Base-by-base conservation (phyloP, 2,888 invertebrate genomes). In the Pristionchus japonicus region DNA sequence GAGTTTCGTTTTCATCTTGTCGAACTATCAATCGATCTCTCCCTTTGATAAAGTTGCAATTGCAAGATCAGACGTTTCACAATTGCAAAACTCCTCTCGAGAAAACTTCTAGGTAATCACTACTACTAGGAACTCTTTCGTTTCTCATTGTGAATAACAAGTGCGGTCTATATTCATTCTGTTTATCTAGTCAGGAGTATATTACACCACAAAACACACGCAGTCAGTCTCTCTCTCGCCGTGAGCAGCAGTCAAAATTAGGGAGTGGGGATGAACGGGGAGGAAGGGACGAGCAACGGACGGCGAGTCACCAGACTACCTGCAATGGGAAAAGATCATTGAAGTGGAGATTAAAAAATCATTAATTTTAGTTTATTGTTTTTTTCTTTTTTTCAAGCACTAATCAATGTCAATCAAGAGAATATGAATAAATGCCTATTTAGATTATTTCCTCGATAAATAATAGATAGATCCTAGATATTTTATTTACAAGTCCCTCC, bases 151-250 rank as follows among this genome's bases (percentile, higher is more conserved):
- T 52, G 52, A 17, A 17, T 23, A 52, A 20, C 52, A 52, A 15
- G 20, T 6, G 7, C 27, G 31, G 6, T 31, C 13, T 31, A 31
- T 64, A 64, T 64, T 64, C 64, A 64, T 31, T 64, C 64, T 74
- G 70, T 74, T 74, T 74, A 74, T 74, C 70, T 74, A 74, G 70
- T 74, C 70, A 67, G 70, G 70, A 74, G 70, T 74, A 74, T 74
- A 40, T 74, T 74, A 74, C 70, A 74, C 70, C 70, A 74, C 70
- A 20, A 40, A 27, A 64, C 70, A 74, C 40, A 64, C 70, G 40
- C 40, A 40, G 20, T 74, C 70, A 74, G 70, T 74, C 70, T 40
- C 70, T 74, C 70, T 74, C 70, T 74, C 70, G 37, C 40, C 70
- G 70, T 40, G 70, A 40, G 70, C 34, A 67, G 67, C 67, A 34